Percentiles rank a stretch among this genome's conserved stretches.
These are phyloP conservation scores for Bryconaethiops microstoma DNA, from an alignment of 2,797 vertebrate species.

Conservation along the genomic window DNA sequence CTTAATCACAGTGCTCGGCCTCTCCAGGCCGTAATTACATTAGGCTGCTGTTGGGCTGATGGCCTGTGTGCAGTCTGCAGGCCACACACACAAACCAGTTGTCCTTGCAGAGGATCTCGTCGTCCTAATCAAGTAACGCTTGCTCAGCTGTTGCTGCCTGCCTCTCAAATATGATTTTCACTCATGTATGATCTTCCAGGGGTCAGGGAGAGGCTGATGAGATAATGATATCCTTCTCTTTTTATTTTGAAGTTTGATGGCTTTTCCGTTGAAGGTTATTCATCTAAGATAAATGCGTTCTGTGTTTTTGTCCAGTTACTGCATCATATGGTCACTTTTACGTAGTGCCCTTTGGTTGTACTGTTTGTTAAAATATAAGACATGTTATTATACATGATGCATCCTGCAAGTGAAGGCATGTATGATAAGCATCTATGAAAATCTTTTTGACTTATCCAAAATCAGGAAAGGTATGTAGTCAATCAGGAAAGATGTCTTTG, in stretches of 20 bases:
- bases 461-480: too few relatives aligned
- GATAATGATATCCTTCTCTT: constrained; percentile 16
- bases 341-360: neutral
- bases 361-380: neutral
- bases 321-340: neutral
- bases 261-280: neutral
- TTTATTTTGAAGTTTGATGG: constrained; percentile 18
- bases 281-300: neutral
- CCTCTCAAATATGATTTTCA: constrained; percentile 48
- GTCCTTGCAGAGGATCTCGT: constrained; percentile 46
- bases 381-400: neutral
- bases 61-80: constrained; percentile 40
- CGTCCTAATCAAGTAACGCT: constrained; percentile 52
- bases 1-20: constrained; percentile 51
- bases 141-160: constrained; percentile 42
- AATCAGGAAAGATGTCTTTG: too few relatives aligned
- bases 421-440: neutral
- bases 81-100: constrained; percentile 41
- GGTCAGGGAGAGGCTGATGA: constrained; percentile 49
- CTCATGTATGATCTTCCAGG: constrained; percentile 39
- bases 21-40: constrained; percentile 58
- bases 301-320: neutral
- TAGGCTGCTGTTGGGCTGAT: constrained; percentile 45
- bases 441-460: too few relatives aligned
- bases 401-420: too few relatives aligned